Evolutionary conservation across 2,113 vertebrate species (phyloP).

Genomic region (Nycticryphes semicollaris): DNA sequence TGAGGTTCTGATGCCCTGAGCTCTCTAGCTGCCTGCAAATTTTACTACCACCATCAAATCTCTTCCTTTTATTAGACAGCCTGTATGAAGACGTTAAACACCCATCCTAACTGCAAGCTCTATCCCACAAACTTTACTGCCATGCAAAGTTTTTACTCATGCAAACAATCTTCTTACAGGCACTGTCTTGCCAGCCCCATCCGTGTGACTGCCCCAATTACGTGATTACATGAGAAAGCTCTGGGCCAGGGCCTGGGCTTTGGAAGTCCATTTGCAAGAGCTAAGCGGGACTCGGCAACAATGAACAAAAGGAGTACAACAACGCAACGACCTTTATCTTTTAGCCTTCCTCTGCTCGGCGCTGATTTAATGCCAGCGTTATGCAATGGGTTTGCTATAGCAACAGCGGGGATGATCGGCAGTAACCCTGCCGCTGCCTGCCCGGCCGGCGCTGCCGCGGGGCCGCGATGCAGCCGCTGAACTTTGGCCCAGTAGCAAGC

Average conservation of each 20-base stretch:
- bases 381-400: slow-evolving; percentile 63
- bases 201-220: background rate
- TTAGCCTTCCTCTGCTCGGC: background rate
- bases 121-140: background rate
- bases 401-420: slow-evolving; percentile 75
- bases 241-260: background rate
- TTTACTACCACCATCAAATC: background rate
- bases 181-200: background rate
- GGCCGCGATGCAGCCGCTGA: slow-evolving; percentile 57
- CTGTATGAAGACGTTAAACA: background rate
- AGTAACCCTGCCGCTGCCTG: slow-evolving; percentile 71
- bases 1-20: background rate
- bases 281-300: background rate
- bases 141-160: background rate
- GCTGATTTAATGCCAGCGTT: background rate
- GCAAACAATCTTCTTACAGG: background rate
- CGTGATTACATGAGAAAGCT: background rate
- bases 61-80: background rate
- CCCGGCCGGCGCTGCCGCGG: slow-evolving; percentile 65
- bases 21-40: background rate
- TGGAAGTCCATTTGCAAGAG: background rate
- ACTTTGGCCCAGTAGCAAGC: slow-evolving; percentile 79
- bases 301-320: background rate
- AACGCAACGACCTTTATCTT: background rate
- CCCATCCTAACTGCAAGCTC: background rate